Base-by-base conservation (phyloP, 2,113 vertebrate species). In the Scomber colias region DNA sequence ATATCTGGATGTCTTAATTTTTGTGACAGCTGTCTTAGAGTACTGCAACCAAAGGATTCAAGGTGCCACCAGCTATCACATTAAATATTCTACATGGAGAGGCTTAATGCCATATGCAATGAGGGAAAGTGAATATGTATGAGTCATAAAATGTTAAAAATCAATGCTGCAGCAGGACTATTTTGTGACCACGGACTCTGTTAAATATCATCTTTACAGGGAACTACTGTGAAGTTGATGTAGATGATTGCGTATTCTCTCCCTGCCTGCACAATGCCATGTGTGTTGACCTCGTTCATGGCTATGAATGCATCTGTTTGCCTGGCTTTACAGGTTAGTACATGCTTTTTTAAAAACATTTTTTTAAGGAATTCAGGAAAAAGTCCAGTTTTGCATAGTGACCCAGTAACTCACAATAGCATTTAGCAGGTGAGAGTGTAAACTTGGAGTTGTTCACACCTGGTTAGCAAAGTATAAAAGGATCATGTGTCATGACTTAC, bases 251-350 rank as follows among this genome's bases (percentile, higher is more conserved):
- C 76, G 76, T 87, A 3, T 95, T 92, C n/a, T 95, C 89, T 21
- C 94, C 93, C 4, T 96, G 94, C 75, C 79, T 92, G 53, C 91
- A 95, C 84, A 94, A 91, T 13, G 91, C 90, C 61, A 94, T 89
- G 0, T 96, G 95, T 81, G 14, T 89, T 77, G 93, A 97, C 75
- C 83, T 95, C n/a, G 55, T 85, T 45, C 71, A 75, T 19, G 84
- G 93, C 67, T 96, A 94, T 21, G 66, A 89, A 84, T 96, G 93
- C 50, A 5, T 85, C 59, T 97, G 94, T 79, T 53, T 62, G 60
- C 45, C 82, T 15, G 95, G 95, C 11, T 96, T 96, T 75, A 92
- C 91, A 83, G 95, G 94, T 96, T 68, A 94, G 95, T 83, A 3
- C 46, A 59, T 61, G 40, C 11, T 62, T 0, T 48, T 27, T 65